Percentiles rank a stretch among this genome's conserved stretches.
These are phyloP conservation scores for Crematogaster levior DNA, from an alignment of 2,888 invertebrate genomes.

Conservation along the genomic window DNA sequence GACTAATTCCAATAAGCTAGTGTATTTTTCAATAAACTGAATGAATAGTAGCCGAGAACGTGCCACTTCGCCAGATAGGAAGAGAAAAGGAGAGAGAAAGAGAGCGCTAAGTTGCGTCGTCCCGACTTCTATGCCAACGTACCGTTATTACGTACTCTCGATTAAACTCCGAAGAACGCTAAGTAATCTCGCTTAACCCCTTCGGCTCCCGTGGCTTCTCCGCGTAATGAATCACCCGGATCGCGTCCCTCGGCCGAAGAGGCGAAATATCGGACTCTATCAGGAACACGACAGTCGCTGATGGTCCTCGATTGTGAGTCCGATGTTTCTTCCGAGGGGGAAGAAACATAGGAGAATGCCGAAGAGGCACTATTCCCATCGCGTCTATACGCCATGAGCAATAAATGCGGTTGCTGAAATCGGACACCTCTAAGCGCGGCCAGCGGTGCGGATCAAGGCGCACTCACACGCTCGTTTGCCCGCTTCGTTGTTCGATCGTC, in stretches of 20 bases:
- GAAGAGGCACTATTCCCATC: constrained; percentile 48
- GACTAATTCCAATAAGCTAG: background rate
- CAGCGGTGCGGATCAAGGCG: constrained; percentile 54
- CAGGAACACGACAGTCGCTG: constrained; percentile 3
- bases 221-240: constrained; percentile 35
- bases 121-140: constrained; percentile 29
- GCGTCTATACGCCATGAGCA: constrained; percentile 48
- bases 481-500: constrained; percentile 42
- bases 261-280: constrained; percentile 20
- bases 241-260: constrained; percentile 14
- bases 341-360: constrained; percentile 36
- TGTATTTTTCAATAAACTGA: background rate
- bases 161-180: constrained; percentile 44
- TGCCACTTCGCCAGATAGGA: constrained; percentile 12
- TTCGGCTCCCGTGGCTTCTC: constrained; percentile 35
- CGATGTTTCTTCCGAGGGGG: background rate
- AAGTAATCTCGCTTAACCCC: constrained; percentile 48
- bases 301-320: constrained; percentile 23
- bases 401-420: constrained; percentile 59
- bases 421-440: constrained; percentile 53
- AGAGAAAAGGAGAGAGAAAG: constrained; percentile 19
- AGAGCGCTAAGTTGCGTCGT: constrained; percentile 13
- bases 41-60: constrained; percentile 26
- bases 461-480: constrained; percentile 55
- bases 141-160: constrained; percentile 50